Percentiles rank a stretch among this genome's conserved stretches.
phyloP scores from a whole-genome alignment of 2,888 invertebrate genomes.

The Lepeophtheirus nordmannii region DNA sequence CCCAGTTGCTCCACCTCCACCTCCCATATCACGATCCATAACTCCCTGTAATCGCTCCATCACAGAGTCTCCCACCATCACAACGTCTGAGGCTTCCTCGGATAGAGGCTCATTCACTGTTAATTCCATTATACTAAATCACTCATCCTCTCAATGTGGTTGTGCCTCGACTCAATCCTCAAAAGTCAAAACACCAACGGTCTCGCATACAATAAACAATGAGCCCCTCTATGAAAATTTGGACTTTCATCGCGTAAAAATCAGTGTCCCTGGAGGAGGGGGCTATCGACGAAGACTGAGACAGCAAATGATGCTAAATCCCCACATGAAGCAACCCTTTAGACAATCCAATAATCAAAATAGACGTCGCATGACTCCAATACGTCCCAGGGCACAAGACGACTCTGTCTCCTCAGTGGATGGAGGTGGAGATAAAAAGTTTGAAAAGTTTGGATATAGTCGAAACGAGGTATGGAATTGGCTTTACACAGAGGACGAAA shows the following conservation, averaged over 20 bases:
- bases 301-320: neutral
- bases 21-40: neutral
- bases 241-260: constrained; percentile 18
- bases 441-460: constrained; percentile 20
- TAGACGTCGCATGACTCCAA: neutral
- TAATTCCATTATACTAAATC: constrained; percentile 3
- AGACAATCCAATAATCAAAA: neutral
- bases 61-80: constrained; percentile 7
- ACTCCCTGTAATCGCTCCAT: neutral
- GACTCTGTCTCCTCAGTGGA: neutral
- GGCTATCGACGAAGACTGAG: neutral
- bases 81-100: neutral
- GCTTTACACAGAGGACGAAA: constrained; percentile 20
- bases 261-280: constrained; percentile 13
- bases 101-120: constrained; percentile 16
- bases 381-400: neutral
- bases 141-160: neutral
- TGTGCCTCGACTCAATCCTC: neutral
- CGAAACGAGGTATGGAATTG: constrained; percentile 25
- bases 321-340: neutral
- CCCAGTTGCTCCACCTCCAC: neutral
- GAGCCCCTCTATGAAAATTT: constrained; percentile 22
- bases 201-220: neutral
- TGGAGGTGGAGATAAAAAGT: neutral
- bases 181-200: neutral